phyloP scores from a whole-genome alignment of 2,797 vertebrate species.

The Myiotriccus ornatus region DNA sequence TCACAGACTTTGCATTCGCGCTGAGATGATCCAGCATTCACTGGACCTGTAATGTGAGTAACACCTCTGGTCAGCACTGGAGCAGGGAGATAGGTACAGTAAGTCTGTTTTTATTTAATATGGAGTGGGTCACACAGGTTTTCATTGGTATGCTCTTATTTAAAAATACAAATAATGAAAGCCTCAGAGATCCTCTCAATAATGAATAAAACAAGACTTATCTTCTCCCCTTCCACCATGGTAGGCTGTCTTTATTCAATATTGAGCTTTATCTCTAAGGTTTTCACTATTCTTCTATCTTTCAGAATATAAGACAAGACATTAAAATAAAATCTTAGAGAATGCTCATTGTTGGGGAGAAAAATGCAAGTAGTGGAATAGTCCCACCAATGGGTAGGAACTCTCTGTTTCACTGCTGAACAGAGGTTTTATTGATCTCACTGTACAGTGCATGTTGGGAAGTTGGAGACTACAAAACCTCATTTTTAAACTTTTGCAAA shows the following conservation, averaged over 20 bases:
- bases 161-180: slow-evolving; percentile 58
- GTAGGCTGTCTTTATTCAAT: slow-evolving; percentile 61
- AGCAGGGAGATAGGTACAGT: slow-evolving; percentile 69
- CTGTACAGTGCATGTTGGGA: slow-evolving; percentile 54
- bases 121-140: slow-evolving; percentile 68
- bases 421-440: slow-evolving; percentile 62
- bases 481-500: neutral
- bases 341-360: slow-evolving; percentile 29
- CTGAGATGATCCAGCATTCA: slow-evolving; percentile 69
- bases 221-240: slow-evolving; percentile 19
- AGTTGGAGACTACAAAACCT: neutral
- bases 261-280: slow-evolving; percentile 63
- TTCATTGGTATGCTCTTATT: slow-evolving; percentile 48
- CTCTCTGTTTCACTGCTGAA: slow-evolving; percentile 68
- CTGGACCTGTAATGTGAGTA: slow-evolving; percentile 68
- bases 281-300: slow-evolving; percentile 43
- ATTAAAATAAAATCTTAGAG: slow-evolving; percentile 58
- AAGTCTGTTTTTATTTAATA: slow-evolving; percentile 72
- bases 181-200: slow-evolving; percentile 70
- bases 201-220: slow-evolving; percentile 71
- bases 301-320: neutral
- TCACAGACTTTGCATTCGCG: slow-evolving; percentile 62
- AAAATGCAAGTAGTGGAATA: neutral
- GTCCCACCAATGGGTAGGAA: slow-evolving; percentile 13
- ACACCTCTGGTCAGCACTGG: slow-evolving; percentile 70